These are phyloP conservation scores for Corythaeola cristata DNA, from an alignment of 2,113 vertebrate species.

Conservation along the genomic window DNA sequence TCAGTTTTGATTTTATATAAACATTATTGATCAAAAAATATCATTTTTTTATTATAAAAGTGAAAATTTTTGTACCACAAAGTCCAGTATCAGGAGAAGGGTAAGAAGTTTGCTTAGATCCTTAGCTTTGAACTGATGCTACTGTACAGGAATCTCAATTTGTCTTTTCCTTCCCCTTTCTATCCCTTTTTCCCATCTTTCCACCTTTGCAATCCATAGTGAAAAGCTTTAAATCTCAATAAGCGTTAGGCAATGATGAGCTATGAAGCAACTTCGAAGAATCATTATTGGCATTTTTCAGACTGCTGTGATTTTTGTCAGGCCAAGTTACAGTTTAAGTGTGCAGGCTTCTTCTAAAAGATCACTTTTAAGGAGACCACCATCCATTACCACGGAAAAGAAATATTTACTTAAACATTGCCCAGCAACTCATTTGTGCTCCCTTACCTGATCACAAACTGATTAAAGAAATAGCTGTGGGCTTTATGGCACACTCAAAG, in stretches of 20 bases:
- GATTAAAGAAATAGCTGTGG: background rate
- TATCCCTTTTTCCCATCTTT: background rate
- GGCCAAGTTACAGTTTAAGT: background rate
- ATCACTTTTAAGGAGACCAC: background rate
- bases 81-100: rapidly evolving
- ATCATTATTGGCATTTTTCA: background rate
- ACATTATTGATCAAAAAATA: background rate
- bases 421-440: background rate
- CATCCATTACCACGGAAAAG: background rate
- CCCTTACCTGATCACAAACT: background rate
- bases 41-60: background rate
- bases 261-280: background rate
- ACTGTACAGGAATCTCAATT: background rate
- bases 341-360: background rate
- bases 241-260: background rate
- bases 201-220: background rate
- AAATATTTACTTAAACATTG: background rate
- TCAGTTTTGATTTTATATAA: background rate
- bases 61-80: background rate
- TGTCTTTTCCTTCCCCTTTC: background rate
- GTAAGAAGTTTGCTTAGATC: background rate
- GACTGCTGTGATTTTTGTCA: background rate
- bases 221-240: background rate
- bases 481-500: background rate
- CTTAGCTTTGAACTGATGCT: background rate